phyloP scores from a whole-genome alignment of 2,888 invertebrate genomes.

The Petrolisthes cinctipes region DNA sequence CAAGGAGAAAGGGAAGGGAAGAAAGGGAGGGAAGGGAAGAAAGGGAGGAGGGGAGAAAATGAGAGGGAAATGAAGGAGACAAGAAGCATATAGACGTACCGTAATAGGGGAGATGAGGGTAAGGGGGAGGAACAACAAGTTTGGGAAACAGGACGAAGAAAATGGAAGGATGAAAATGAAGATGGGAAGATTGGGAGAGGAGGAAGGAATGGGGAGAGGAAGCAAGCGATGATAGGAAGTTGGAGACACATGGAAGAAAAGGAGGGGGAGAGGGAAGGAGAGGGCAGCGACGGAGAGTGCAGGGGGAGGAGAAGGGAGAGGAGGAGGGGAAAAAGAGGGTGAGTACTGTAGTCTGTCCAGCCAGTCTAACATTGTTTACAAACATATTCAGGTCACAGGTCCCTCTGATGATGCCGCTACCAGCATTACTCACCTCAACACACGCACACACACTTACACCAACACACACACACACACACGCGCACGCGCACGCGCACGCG shows the following conservation, averaged over 20 bases:
- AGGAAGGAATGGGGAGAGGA: not conserved
- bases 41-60: not conserved
- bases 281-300: not conserved
- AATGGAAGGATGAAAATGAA: not conserved
- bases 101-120: not conserved
- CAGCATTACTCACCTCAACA: too few relatives aligned
- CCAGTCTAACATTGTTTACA: too few relatives aligned
- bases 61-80: not conserved
- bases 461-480: not conserved
- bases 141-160: not conserved
- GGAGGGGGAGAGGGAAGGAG: not conserved
- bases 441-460: too few relatives aligned
- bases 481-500: not conserved
- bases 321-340: not conserved
- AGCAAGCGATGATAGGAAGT: not conserved
- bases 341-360: not conserved
- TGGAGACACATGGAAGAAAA: not conserved
- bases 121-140: not conserved
- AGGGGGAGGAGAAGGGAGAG: not conserved
- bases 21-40: not conserved
- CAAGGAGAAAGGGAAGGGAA: not conserved
- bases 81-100: not conserved
- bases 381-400: too few relatives aligned
- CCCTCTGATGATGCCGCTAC: too few relatives aligned
- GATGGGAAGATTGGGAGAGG: not conserved